Conservation (phyloP, 2,113 vertebrate genomes). For the Tragelaphus imberbis region DNA sequence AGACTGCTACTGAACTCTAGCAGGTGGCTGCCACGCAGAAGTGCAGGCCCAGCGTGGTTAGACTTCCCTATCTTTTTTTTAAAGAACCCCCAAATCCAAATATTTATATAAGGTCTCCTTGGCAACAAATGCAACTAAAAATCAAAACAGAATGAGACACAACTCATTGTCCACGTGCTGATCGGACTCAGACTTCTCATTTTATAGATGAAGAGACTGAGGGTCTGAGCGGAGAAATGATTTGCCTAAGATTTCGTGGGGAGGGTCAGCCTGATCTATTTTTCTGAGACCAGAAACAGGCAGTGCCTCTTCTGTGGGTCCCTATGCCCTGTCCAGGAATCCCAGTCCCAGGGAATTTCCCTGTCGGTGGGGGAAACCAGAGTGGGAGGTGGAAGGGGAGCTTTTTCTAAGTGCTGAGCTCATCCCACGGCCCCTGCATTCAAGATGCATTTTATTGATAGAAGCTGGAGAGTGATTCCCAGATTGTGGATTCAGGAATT, state of each 20-base stretch:
- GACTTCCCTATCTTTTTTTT: not conserved
- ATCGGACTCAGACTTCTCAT: not conserved
- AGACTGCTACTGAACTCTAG: fast-evolving
- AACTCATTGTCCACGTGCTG: not conserved
- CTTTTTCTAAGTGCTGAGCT: fast-evolving
- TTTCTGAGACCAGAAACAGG: not conserved
- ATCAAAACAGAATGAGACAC: not conserved
- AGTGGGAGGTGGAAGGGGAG: not conserved
- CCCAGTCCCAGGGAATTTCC: not conserved
- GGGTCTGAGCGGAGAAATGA: not conserved
- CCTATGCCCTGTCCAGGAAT: not conserved
- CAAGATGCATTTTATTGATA: fast-evolving
- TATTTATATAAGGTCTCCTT: not conserved
- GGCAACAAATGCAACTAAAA: not conserved
- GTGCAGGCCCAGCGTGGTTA: fast-evolving
- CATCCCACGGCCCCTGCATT: not conserved
- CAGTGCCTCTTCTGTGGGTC: not conserved
- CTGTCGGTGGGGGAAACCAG: fast-evolving
- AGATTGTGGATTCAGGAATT: fast-evolving
- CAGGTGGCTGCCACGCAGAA: not conserved
- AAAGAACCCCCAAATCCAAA: not conserved
- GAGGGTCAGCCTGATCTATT: not conserved
- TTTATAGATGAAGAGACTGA: not conserved
- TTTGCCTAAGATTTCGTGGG: not conserved
- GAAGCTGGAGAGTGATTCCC: not conserved